A percentile compares a stretch with the other conserved stretches of the same genome.
Evolutionary conservation across 2,888 invertebrate genomes (phyloP).

Genomic region (Catotricha subobsoleta): DNA sequence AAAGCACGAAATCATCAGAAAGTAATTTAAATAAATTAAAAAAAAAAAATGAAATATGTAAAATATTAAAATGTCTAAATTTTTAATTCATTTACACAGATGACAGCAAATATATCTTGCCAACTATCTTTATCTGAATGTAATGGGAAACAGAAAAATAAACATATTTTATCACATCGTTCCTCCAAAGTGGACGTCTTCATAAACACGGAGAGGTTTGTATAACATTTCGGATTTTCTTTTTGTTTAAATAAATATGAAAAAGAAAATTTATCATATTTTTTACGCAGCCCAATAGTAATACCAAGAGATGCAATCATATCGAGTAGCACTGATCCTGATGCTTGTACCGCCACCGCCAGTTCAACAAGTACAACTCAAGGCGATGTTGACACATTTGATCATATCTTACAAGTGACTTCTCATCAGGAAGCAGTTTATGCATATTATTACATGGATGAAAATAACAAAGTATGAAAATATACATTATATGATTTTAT

Average conservation of each 20-base stretch:
- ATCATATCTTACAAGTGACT: slow-evolving; percentile 56
- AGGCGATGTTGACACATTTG: slow-evolving; percentile 41
- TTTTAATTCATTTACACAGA: slow-evolving; percentile 10
- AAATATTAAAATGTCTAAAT: no score
- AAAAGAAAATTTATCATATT: neutral
- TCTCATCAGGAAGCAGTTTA: slow-evolving; percentile 70
- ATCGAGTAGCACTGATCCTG: neutral
- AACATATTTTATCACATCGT: slow-evolving; percentile 6
- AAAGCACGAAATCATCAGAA: slow-evolving; percentile 18
- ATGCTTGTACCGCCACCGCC: neutral
- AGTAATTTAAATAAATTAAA: neutral
- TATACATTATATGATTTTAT: no score
- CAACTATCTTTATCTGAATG: slow-evolving; percentile 48
- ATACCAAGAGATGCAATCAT: neutral
- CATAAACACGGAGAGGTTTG: slow-evolving; percentile 4
- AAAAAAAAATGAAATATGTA: no score
- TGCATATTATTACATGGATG: slow-evolving; percentile 81
- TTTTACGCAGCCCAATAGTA: neutral
- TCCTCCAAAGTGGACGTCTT: slow-evolving; percentile 7
- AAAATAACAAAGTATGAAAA: slow-evolving; percentile 61
- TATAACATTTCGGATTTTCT: no score
- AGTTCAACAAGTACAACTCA: slow-evolving; percentile 11
- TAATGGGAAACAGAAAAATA: slow-evolving; percentile 20
- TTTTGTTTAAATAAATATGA: no score
- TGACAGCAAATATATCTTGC: slow-evolving; percentile 39